Percentiles rank a stretch among this genome's conserved stretches.
These are phyloP conservation scores for Hypomecis punctinalis DNA, from an alignment of 2,888 invertebrate species.

Conservation along the genomic window DNA sequence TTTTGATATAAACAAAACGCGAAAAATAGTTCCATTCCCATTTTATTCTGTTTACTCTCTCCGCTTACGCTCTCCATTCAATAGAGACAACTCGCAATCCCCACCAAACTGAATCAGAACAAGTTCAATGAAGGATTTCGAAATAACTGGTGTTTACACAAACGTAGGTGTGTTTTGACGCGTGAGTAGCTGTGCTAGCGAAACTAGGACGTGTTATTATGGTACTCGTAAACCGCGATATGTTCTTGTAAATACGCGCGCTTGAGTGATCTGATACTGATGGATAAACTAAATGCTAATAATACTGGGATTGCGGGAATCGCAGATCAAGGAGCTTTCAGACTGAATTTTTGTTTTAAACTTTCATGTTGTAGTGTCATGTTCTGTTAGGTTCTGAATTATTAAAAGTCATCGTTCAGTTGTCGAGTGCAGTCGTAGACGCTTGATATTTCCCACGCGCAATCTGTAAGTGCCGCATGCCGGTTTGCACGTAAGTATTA, in stretches of 20 bases:
- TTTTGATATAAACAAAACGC: too few species aligned
- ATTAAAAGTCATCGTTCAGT: too few species aligned
- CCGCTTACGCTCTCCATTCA: background rate
- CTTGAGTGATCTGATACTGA: slow-evolving; percentile 46
- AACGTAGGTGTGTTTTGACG: slow-evolving; percentile 31
- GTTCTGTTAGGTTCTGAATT: too few species aligned
- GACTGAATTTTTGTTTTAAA: background rate
- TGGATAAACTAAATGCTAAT: slow-evolving; percentile 36
- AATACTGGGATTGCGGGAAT: slow-evolving; percentile 7
- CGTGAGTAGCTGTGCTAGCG: slow-evolving; percentile 22
- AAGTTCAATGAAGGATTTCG: slow-evolving; percentile 29
- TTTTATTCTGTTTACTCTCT: too few species aligned
- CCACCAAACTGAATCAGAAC: slow-evolving; percentile 13
- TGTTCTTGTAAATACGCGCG: slow-evolving; percentile 55
- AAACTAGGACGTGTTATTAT: slow-evolving; percentile 56
- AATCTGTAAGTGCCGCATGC: too few species aligned
- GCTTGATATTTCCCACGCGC: too few species aligned
- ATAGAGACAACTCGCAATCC: slow-evolving; percentile 1
- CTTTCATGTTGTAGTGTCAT: background rate
- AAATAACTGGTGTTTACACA: slow-evolving; percentile 32
- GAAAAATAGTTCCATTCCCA: too few species aligned
- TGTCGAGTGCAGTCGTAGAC: too few species aligned
- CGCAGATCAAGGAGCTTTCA: background rate
- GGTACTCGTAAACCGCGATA: slow-evolving; percentile 56
- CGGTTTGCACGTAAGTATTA: too few species aligned